phyloP scores from a whole-genome alignment of 2,113 vertebrate genomes.

The Fukomys damarensis region DNA sequence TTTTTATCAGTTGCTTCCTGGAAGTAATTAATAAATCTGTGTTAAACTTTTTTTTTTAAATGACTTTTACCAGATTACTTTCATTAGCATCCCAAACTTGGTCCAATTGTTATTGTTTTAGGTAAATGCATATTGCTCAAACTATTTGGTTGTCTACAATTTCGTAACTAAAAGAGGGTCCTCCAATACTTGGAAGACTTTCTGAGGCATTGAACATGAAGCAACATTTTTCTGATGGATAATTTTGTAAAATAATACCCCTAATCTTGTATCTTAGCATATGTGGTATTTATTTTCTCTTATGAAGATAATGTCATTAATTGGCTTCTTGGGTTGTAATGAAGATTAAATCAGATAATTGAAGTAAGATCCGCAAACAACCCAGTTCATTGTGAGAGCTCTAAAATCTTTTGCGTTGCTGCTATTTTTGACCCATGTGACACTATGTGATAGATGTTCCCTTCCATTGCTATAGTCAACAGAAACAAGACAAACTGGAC shows the following conservation, averaged over 20 bases:
- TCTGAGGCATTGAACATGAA: background rate
- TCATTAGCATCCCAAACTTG: background rate
- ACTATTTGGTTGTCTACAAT: background rate
- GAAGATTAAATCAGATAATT: constrained; percentile 44
- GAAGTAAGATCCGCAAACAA: background rate
- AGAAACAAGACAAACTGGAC: background rate
- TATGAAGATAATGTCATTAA: background rate
- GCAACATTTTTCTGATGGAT: background rate
- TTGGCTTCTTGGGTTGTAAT: background rate
- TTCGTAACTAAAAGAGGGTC: background rate
- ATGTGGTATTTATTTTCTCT: background rate
- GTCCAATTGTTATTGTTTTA: background rate
- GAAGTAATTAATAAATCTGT: background rate
- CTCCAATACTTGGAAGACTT: background rate
- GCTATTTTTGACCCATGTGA: background rate
- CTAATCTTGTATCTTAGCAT: background rate
- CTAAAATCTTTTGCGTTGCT: background rate
- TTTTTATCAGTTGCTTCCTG: background rate
- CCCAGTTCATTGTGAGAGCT: background rate
- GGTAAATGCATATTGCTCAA: background rate
- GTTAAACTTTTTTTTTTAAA: background rate
- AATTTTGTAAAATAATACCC: background rate
- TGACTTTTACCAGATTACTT: background rate
- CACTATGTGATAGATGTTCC: background rate
- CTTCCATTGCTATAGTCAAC: background rate